phyloP scores from a whole-genome alignment of 2,797 vertebrate species.

The Poeciliopsis gracilis region DNA sequence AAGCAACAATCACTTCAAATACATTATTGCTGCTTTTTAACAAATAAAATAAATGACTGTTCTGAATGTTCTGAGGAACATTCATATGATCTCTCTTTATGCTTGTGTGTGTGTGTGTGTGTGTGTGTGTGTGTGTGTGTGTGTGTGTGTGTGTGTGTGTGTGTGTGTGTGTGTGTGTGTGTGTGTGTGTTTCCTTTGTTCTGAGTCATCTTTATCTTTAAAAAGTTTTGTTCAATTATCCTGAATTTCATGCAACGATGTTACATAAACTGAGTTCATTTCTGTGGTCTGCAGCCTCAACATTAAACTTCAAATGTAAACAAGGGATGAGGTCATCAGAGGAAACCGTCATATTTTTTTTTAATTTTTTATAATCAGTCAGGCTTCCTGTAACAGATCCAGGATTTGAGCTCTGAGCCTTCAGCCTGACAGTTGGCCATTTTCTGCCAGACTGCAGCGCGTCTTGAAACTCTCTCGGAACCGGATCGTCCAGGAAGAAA shows the following conservation, averaged over 20 bases:
- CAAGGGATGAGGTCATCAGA: background rate
- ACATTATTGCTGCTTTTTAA: background rate
- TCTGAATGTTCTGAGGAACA: background rate
- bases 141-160: too few species aligned
- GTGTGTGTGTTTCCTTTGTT: background rate
- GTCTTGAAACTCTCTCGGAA: slow-evolving; percentile 5
- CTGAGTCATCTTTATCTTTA: background rate
- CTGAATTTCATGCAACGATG: background rate
- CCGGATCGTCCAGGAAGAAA: background rate
- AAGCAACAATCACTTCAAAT: background rate
- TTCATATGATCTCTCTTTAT: background rate
- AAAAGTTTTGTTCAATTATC: background rate
- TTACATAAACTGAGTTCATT: background rate
- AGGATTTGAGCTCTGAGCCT: slow-evolving; percentile 40
- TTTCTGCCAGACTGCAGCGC: slow-evolving; percentile 50
- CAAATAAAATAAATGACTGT: background rate
- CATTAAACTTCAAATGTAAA: background rate
- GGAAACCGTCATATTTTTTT: background rate
- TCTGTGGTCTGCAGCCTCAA: background rate
- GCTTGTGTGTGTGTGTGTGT: background rate
- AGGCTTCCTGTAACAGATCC: background rate
- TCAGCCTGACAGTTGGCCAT: slow-evolving; percentile 58
- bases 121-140: too few species aligned
- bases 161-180: background rate
- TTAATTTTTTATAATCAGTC: background rate